These are phyloP conservation scores for Drosophila grimshawi DNA, from an alignment of 1,140 invertebrate genomes.

Conservation along the genomic window DNA sequence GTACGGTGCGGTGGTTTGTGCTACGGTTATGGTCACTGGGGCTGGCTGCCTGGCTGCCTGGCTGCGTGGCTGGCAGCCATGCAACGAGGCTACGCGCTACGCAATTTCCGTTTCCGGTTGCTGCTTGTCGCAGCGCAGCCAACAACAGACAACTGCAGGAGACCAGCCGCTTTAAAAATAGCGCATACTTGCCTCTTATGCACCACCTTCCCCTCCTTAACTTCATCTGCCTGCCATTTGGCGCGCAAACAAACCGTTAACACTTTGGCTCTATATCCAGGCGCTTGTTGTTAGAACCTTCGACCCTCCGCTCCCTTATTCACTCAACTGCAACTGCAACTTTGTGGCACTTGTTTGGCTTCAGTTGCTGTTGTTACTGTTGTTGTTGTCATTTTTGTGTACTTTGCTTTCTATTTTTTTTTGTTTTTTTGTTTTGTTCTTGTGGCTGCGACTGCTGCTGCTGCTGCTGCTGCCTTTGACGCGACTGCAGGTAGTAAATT, in stretches of 20 bases:
- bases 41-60: conserved; percentile 16
- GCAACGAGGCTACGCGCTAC: conserved; percentile 66
- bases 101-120: conserved; percentile 80
- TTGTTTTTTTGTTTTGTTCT: conserved; percentile 33
- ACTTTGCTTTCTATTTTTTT: background rate
- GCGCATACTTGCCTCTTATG: conserved; percentile 9
- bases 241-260: conserved; percentile 79
- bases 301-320: conserved; percentile 4
- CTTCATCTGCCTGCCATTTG: conserved; percentile 47
- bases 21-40: conserved; percentile 48
- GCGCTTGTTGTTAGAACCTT: conserved; percentile 3
- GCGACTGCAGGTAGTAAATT: conserved; percentile 82
- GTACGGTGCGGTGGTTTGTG: conserved; percentile 2
- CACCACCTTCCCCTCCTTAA: background rate
- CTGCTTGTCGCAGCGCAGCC: conserved; percentile 51
- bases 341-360: conserved; percentile 70
- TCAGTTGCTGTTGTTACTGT: conserved; percentile 5
- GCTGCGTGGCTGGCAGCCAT: conserved; percentile 42
- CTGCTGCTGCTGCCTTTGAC: conserved; percentile 64
- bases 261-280: conserved; percentile 62
- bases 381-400: conserved; percentile 20
- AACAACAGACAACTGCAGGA: conserved; percentile 65
- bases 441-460: conserved; percentile 41
- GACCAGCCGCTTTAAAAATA: conserved; percentile 32
- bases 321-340: conserved; percentile 54